Conservation (phyloP, 2,113 vertebrate species). For the Kryptolebias marmoratus region DNA sequence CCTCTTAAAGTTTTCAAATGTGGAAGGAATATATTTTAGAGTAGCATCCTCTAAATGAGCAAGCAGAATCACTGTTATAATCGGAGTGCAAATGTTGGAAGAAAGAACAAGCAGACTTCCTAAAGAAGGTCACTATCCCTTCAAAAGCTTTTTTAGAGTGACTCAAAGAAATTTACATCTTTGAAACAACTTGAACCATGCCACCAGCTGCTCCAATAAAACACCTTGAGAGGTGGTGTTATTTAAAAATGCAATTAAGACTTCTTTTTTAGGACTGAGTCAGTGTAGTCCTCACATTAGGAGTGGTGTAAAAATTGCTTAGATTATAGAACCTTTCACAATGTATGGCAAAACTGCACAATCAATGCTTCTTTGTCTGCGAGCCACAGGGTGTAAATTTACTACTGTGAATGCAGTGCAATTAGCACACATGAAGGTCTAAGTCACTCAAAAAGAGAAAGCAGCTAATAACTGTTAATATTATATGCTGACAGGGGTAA, state of each 20-base stretch:
- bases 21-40: slow-evolving; percentile 27
- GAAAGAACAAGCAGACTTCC: slow-evolving; percentile 11
- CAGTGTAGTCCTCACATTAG: not conserved
- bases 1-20: slow-evolving; percentile 29
- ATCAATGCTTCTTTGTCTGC: slow-evolving; percentile 4
- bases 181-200: slow-evolving; percentile 2
- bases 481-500: slow-evolving; percentile 17
- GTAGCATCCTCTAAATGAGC: slow-evolving; percentile 8
- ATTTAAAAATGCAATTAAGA: slow-evolving; percentile 5
- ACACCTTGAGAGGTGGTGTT: slow-evolving; percentile 6
- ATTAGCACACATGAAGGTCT: slow-evolving; percentile 20
- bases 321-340: not conserved
- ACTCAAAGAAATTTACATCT: slow-evolving; percentile 14
- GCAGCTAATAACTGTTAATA: slow-evolving; percentile 10
- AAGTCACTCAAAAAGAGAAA: slow-evolving; percentile 11
- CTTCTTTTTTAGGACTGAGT: not conserved
- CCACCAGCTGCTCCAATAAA: slow-evolving; percentile 10
- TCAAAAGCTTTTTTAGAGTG: slow-evolving; percentile 26
- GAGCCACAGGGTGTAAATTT: slow-evolving; percentile 14
- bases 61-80: not conserved
- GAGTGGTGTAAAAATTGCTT: not conserved
- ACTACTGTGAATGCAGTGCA: slow-evolving; percentile 7
- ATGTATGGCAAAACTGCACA: not conserved
- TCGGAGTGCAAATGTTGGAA: slow-evolving; percentile 7
- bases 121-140: slow-evolving; percentile 17